Evolutionary conservation across 2,113 vertebrate species (phyloP).

Genomic region (Crotalus horridus): DNA sequence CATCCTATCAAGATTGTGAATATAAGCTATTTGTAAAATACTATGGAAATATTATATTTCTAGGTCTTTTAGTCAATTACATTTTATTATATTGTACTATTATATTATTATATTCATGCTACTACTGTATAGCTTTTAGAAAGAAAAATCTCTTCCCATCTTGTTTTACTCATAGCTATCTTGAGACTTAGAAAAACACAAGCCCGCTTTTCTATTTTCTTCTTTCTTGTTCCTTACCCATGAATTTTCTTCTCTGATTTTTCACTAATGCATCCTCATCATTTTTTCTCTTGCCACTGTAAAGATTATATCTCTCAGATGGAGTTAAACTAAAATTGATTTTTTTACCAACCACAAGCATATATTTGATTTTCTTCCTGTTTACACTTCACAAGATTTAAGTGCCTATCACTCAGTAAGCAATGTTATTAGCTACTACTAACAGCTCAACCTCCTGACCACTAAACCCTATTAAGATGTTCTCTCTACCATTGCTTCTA

Average conservation of each 20-base stretch:
- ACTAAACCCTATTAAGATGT: not conserved
- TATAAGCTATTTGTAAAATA: not conserved
- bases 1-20: not conserved
- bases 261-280: not conserved
- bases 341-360: not conserved
- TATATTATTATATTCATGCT: not conserved
- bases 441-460: not conserved
- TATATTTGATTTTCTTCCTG: not conserved
- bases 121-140: not conserved
- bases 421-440: not conserved
- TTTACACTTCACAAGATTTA: not conserved
- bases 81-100: not conserved
- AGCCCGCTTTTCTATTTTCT: not conserved
- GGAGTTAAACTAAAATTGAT: not conserved
- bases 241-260: not conserved
- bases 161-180: not conserved
- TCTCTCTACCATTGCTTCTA: not conserved
- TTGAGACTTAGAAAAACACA: not conserved
- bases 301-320: not conserved
- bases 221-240: not conserved
- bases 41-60: not conserved
- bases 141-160: not conserved
- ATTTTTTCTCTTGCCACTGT: not conserved
- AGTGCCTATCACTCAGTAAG: not conserved
- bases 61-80: not conserved